Percentiles rank a stretch among this genome's conserved stretches.
phyloP scores from a whole-genome alignment of 1,140 invertebrate species.

The Theocolax elegans region DNA sequence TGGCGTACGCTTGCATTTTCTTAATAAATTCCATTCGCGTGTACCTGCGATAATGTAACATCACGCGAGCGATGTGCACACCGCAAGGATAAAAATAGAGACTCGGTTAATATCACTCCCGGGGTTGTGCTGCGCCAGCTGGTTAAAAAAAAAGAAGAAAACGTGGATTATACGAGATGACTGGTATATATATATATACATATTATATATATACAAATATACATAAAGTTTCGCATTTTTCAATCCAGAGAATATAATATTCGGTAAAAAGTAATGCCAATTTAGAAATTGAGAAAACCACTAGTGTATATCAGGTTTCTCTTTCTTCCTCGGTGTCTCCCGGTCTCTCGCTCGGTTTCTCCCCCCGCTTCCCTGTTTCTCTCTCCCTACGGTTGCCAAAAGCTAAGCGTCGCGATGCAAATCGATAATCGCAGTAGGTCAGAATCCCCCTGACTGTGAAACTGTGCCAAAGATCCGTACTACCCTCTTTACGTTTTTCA shows the following conservation, averaged over 20 bases:
- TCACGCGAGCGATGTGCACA: background rate
- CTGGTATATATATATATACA: too few relatives aligned
- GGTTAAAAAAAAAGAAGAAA: background rate
- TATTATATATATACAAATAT: too few relatives aligned
- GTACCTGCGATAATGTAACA: too few relatives aligned
- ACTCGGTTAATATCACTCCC: background rate
- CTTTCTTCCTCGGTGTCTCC: too few relatives aligned
- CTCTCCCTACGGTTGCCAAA: slow-evolving; percentile 32
- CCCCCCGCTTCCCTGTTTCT: background rate
- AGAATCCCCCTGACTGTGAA: slow-evolving; percentile 11
- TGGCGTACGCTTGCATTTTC: background rate
- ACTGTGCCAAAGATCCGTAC: slow-evolving; percentile 31
- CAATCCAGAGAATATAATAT: background rate
- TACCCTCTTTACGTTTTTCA: background rate
- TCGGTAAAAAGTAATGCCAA: slow-evolving; percentile 26
- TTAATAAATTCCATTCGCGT: slow-evolving; percentile 5
- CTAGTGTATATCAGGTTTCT: too few relatives aligned
- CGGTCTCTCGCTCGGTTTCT: background rate
- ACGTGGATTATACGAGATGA: background rate
- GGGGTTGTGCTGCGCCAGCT: background rate
- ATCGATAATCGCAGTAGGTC: slow-evolving; percentile 40
- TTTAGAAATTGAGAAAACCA: slow-evolving; percentile 29
- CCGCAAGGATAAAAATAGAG: background rate
- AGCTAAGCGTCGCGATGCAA: slow-evolving; percentile 36
- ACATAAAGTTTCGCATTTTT: too few relatives aligned